Conservation (phyloP, 23 tunicate species). For the Clavelina lepadiformis region DNA sequence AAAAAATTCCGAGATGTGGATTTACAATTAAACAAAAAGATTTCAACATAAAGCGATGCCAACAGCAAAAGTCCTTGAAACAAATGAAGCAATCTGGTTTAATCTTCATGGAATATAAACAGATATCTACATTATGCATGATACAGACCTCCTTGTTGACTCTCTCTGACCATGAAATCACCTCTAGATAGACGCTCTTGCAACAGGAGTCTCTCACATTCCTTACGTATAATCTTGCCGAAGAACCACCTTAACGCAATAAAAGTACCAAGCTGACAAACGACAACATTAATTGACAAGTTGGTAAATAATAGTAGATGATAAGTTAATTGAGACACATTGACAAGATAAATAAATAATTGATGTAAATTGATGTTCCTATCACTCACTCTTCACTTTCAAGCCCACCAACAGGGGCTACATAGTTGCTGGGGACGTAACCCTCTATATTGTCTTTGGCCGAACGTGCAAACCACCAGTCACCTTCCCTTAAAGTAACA, state of each 20-base stretch:
- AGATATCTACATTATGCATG: too few species aligned
- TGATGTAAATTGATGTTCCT: not conserved
- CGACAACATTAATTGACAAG: too few species aligned
- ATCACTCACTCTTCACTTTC: slow-evolving; percentile 50
- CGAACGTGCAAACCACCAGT: slow-evolving; percentile 81
- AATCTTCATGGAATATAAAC: too few species aligned
- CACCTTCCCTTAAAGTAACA: slow-evolving; percentile 71
- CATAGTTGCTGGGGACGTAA: slow-evolving; percentile 78
- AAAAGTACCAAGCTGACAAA: not conserved
- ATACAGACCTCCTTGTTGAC: too few species aligned
- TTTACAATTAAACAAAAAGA: too few species aligned
- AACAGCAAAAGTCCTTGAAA: too few species aligned
- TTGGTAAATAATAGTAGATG: too few species aligned
- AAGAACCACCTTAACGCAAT: slow-evolving; percentile 55
- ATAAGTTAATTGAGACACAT: too few species aligned
- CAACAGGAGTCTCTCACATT: slow-evolving; percentile 45
- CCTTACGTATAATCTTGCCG: slow-evolving; percentile 63
- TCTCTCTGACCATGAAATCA: slow-evolving; percentile 63
- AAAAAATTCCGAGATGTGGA: too few species aligned
- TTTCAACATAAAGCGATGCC: too few species aligned
- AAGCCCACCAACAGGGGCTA: slow-evolving; percentile 54
- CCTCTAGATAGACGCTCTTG: slow-evolving; percentile 19
- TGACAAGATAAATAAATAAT: too few species aligned
- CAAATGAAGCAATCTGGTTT: too few species aligned
- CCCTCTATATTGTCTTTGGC: slow-evolving; percentile 40